Evolutionary conservation across 2,113 vertebrate species (phyloP), one percentile per base, ranked within the genome.

Genomic region (Litocranius walleri): DNA sequence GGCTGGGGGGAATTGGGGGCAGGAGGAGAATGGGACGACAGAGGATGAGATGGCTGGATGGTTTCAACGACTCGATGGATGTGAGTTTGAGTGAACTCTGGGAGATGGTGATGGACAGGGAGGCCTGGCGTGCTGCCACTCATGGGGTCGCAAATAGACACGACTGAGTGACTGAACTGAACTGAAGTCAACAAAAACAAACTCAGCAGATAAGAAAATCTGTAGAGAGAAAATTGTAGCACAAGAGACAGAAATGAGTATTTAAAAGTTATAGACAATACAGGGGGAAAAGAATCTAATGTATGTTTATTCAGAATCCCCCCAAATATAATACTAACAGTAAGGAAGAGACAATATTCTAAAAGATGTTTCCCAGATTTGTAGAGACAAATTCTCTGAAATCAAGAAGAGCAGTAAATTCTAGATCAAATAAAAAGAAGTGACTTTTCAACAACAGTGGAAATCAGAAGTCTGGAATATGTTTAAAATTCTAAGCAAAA

Each of bases 401-500:
- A 84, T 88, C 78, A 57, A 56, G 36, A 88, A 48, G 45, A 50
- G 48, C 33, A 78, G 13, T 40, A 27, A 92, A 80, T 61, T 67
- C 48, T 29, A 90, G 15, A 29, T 16, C 67, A n/a, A 64, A 85
- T 40, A 86, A 43, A 90, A 94, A 57, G 13, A 52, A 88, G 82
- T n/a, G 74, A 93, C 7, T 67, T 74, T 62, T 14, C 54, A 56
- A 45, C 11, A 84, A 71, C 21, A 90, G 59, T 29, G 5, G n/a
- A 84, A 89, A 29, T 9, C 77, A 36, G 54, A 90, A 67, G 48
- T 62, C 43, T 93, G n/a, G 21, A 84, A 27, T 74, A 77, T 30
- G 9, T 89, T 84, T 40, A 90, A 78, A 89, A 93, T 77, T 90
- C 78, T 64, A 90, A 62, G 12, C 54, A 89, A 84, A 93, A 90